These are phyloP conservation scores for Dendrophyllia cribrosa DNA, from an alignment of 64 coral and sea anemone species.

Conservation along the genomic window DNA sequence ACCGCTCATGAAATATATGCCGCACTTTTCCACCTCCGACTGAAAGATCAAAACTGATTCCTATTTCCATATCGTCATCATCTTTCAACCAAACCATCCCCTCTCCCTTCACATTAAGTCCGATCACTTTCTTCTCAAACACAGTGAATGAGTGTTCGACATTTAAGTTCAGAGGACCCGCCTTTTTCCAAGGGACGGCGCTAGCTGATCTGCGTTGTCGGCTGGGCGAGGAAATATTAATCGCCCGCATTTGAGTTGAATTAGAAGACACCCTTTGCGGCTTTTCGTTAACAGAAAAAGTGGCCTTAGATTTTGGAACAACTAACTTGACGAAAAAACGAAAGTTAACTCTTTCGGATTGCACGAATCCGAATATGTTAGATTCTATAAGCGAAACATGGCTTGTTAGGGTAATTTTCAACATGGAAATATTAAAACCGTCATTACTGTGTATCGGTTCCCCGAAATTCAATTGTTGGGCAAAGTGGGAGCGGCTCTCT, in stretches of 20 bases:
- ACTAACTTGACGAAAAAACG: neutral
- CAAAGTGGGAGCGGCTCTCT: neutral
- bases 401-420: constrained; percentile 22
- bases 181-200: neutral
- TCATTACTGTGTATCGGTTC: constrained; percentile 42
- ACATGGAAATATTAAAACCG: constrained; percentile 10
- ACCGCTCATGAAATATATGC: neutral
- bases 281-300: neutral
- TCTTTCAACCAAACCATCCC: neutral
- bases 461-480: constrained; percentile 34
- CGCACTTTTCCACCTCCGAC: neutral
- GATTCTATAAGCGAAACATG: constrained; percentile 7
- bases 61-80: neutral
- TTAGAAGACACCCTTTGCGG: neutral
- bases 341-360: neutral
- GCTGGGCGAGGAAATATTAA: no score
- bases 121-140: neutral
- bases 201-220: neutral
- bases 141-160: neutral
- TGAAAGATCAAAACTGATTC: neutral
- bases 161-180: no score
- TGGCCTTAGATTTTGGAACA: neutral
- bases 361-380: neutral
- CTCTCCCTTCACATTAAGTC: neutral
- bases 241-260: no score